Percentiles rank a stretch among this genome's conserved stretches.
phyloP scores from a whole-genome alignment of 1,140 invertebrate genomes.

The Zaprionus africanus region DNA sequence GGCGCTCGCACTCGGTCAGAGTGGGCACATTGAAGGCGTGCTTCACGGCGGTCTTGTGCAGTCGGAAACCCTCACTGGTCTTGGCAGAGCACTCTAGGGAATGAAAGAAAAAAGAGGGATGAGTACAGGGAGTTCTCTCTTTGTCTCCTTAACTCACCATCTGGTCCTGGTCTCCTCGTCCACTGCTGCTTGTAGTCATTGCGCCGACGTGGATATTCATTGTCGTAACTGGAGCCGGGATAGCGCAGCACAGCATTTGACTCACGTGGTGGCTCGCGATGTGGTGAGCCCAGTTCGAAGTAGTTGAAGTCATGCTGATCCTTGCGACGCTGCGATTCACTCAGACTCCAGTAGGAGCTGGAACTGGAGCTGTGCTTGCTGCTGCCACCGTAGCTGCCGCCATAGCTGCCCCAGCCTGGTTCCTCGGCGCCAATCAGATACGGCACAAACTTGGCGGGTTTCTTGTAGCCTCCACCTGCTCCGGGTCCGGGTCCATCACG shows the following conservation, averaged over 20 bases:
- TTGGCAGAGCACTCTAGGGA: conserved; percentile 89
- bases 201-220: conserved; percentile 54
- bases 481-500: conserved; percentile 61
- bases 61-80: conserved; percentile 89
- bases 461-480: conserved; percentile 53
- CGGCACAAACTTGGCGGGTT: conserved; percentile 75
- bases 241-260: conserved; percentile 74
- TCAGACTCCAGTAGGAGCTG: conserved; percentile 72
- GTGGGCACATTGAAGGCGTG: conserved; percentile 88
- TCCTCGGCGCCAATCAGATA: conserved; percentile 75
- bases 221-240: conserved; percentile 75
- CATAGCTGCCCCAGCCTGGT: conserved; percentile 78
- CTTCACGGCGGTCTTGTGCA: conserved; percentile 88
- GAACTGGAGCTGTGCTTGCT: conserved; percentile 69
- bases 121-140: neutral
- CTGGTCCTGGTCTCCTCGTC: conserved; percentile 75
- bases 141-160: conserved; percentile 57
- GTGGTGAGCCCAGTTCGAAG: conserved; percentile 66
- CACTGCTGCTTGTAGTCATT: conserved; percentile 78
- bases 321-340: conserved; percentile 70
- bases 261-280: conserved; percentile 54
- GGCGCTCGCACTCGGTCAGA: conserved; percentile 89
- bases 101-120: neutral
- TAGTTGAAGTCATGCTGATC: conserved; percentile 82
- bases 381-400: conserved; percentile 82